A percentile compares a stretch with the other conserved stretches of the same genome.
phyloP scores from a whole-genome alignment of 2,113 vertebrate species.

The Micromys minutus region DNA sequence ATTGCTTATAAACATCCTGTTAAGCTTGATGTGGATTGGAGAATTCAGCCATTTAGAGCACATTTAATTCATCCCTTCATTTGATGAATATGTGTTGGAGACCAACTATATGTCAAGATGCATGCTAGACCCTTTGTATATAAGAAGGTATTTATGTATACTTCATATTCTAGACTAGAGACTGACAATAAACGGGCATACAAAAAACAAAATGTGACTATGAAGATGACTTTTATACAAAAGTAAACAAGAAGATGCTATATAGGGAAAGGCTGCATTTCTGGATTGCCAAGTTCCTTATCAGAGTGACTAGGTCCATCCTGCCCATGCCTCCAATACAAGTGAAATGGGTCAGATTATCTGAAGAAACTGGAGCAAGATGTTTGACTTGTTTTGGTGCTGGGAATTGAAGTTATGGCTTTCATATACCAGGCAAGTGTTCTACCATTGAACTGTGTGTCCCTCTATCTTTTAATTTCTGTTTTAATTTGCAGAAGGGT shows the following conservation, averaged over 20 bases:
- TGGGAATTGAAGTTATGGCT: background rate
- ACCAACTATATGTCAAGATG: background rate
- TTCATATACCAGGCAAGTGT: background rate
- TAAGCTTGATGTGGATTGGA: background rate
- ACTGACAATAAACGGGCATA: background rate
- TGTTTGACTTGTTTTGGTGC: background rate
- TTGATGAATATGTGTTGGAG: background rate
- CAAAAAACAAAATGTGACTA: background rate
- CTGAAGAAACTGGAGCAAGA: background rate
- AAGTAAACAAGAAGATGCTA: background rate
- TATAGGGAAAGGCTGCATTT: background rate
- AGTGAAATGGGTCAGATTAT: background rate
- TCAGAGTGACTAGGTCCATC: background rate
- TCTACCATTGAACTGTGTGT: background rate
- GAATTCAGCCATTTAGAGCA: background rate
- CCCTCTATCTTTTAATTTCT: background rate
- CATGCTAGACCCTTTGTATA: background rate
- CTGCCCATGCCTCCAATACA: background rate
- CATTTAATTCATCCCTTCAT: background rate
- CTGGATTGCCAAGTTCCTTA: background rate
- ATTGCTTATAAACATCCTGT: conserved; percentile 11
- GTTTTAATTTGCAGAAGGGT: background rate
- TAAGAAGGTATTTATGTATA: background rate
- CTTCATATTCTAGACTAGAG: background rate
- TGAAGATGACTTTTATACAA: background rate